A percentile compares a stretch with the other conserved stretches of the same genome.
Conservation (phyloP, 2,888 invertebrate species). For the Epinotia bilunana region DNA sequence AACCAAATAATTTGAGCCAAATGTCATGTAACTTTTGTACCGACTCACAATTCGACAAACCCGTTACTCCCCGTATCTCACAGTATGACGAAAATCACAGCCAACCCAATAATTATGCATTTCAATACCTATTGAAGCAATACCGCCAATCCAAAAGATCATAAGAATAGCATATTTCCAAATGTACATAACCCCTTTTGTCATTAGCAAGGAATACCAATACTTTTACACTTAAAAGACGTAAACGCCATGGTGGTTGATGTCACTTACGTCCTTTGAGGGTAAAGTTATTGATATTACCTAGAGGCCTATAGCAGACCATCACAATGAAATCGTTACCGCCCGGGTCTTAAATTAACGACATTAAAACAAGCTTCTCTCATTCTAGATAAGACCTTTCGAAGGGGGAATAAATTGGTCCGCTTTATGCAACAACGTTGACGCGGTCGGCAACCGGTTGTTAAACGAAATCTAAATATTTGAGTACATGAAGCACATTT, state of each 20-base stretch:
- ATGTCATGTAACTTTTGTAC: not conserved
- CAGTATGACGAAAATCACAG: slow-evolving; percentile 21
- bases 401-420: slow-evolving; percentile 74
- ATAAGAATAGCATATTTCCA: not conserved
- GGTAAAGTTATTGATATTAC: slow-evolving; percentile 9
- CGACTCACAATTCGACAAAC: not conserved
- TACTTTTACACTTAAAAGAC: not conserved
- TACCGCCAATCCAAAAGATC: slow-evolving; percentile 3
- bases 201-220: not conserved
- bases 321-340: slow-evolving; percentile 75
- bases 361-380: slow-evolving; percentile 79
- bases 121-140: slow-evolving; percentile 49
- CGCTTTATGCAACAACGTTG: slow-evolving; percentile 56
- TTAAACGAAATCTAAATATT: too few relatives aligned
- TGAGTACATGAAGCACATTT: too few relatives aligned
- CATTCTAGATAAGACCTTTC: slow-evolving; percentile 78
- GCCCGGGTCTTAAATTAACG: slow-evolving; percentile 72
- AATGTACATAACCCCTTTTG: not conserved
- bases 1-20: not conserved
- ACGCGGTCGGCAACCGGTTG: not conserved
- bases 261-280: not conserved
- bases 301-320: slow-evolving; percentile 49
- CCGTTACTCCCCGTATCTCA: not conserved
- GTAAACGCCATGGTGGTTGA: not conserved
- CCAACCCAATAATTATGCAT: slow-evolving; percentile 45